Base-by-base conservation (phyloP, 2,113 vertebrate species). In the human (Homo sapiens) region DNA sequence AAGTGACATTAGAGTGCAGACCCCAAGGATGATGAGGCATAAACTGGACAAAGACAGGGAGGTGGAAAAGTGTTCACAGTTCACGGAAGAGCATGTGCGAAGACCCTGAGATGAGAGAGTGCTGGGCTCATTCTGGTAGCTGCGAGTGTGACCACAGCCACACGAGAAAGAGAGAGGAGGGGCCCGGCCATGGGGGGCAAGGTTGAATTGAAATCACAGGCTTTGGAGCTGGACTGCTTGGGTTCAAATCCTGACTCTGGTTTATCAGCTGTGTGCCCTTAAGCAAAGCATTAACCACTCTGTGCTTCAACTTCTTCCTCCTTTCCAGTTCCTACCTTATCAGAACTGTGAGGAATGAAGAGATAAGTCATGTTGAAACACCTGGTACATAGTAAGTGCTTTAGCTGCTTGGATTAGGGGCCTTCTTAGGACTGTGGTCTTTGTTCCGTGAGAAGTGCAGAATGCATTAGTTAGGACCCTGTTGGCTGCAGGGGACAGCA, bases 1-100 rank as follows among this genome's bases (percentile, higher is more conserved):
- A 83, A 11, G 22, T 52, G 55, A 61, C 30, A 17, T 30, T 5
- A n/a, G 78, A 45, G n/a, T 35, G 13, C 68, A 93, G 75, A 82
- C n/a, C 25, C 48, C 61, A 50, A 66, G 38, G 86, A 80, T 2
- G 25, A 73, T 12, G 27, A 45, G 55, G 66, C 22, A 30, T 43
- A 22, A 95, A 57, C 61, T 79, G 18, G 38, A 20, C 32, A 23
- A 48, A 84, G 48, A 22, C 14, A n/a, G 8, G 10, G 25, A 35
- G 18, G 43, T 40, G 27, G 14, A n/a, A 16, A 35, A 57, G 52
- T 3, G 8, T 22, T 8, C 50, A 2, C 0, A 9, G 20, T 70
- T 50, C 59, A 17, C 38, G 40, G 45, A 70, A 48, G 38, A 70
- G 32, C 12, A 6, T 16, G 22, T 25, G 2, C 23, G 3, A 72